Base-by-base conservation (phyloP, 2,797 vertebrate genomes). In the Aldrovandia affinis region DNA sequence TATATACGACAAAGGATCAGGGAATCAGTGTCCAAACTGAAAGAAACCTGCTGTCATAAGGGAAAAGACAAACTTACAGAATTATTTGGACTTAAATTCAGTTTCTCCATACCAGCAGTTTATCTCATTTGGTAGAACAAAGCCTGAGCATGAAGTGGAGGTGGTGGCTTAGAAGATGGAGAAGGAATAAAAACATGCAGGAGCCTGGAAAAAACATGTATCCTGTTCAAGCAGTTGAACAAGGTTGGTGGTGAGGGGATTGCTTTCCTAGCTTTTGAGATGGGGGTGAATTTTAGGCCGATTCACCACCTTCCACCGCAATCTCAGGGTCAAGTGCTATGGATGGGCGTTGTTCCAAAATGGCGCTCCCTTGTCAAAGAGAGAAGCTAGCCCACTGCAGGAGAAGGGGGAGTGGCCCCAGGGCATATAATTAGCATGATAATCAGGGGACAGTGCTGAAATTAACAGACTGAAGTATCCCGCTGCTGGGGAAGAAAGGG, bases 401-500 rank as follows among this genome's bases (percentile, higher is more conserved):
- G 52, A 39, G 36, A 12, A 25, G 39, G 80, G 20, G 55, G 55
- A 44, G 73, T 77, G 73, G 73, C 7, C 25, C 25, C 42, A 77
- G 42, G n/a, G 42, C 80, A 44, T 55, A 63, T 44, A 63, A 63
- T 59, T 61, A 61, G 57, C 36, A 63, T 63, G 54, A 44, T 61
- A 81, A 63, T 61, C n/a, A 42, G 57, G 36, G 80, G 22, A 22
- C 4, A 55, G 28, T 61, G 79, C 55, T n/a, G 20, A 57, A 63
- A 81, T 81, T 63, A 80, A 80, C 79, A 63, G 33, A 81, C 54
- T 33, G 61, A 18, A 81, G 30, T 81, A 54, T 63, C 36, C 22
- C 6, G 57, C 54, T 81, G 54, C 12, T 81, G 57, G 80, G 33
- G 59, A 81, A 77, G 73, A 77, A 77, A 77, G 39, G 25, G 20